Evolutionary conservation across 1,140 invertebrate genomes (phyloP).

Genomic region (Berghia stephanieae): DNA sequence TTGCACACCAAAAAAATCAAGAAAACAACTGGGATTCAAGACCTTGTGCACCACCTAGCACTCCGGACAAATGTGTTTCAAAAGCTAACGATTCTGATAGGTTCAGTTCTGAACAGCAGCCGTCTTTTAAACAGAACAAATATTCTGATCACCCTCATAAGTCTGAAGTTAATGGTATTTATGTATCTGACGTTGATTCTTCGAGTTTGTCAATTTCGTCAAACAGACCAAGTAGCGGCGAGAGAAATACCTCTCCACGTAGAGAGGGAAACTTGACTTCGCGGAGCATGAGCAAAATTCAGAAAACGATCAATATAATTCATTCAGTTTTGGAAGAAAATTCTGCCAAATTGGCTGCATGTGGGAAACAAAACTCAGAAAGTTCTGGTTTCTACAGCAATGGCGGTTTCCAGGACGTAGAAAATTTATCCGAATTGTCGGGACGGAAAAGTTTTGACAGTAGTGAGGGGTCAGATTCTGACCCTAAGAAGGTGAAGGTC

Average conservation of each 20-base stretch:
- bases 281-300: background rate
- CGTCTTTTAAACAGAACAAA: too few species aligned
- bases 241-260: background rate
- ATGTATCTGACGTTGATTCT: background rate
- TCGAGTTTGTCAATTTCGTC: background rate
- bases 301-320: background rate
- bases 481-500: conserved; percentile 26
- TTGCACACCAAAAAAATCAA: too few species aligned
- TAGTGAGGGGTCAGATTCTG: background rate
- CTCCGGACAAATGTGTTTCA: too few species aligned
- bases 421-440: background rate
- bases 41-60: conserved; percentile 38
- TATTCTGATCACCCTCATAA: background rate
- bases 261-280: too few species aligned
- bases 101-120: too few species aligned
- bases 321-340: background rate
- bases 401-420: background rate
- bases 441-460: background rate
- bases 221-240: background rate
- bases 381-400: background rate
- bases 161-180: background rate
- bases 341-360: background rate
- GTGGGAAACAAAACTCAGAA: background rate
- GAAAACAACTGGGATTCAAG: background rate
- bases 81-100: too few species aligned